A percentile compares a stretch with the other conserved stretches of the same genome.
Conservation (phyloP, 2,113 vertebrate species). For the Cyprichromis sp. region DNA sequence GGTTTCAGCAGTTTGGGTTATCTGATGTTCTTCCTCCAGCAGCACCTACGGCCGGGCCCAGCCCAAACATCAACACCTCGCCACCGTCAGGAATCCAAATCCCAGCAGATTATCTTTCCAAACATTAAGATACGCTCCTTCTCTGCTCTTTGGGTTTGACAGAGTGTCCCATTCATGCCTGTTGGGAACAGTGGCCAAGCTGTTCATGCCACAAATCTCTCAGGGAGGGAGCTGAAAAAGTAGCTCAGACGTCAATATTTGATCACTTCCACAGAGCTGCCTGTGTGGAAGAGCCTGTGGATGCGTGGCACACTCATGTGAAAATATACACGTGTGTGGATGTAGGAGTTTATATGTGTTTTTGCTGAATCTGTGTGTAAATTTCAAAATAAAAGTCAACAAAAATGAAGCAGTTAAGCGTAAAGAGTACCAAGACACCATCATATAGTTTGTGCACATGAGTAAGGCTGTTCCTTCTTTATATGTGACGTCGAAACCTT, state of each 20-base stretch:
- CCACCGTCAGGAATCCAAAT: constrained; percentile 50
- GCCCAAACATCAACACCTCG: constrained; percentile 63
- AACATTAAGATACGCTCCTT: constrained; percentile 52
- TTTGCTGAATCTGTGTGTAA: not conserved
- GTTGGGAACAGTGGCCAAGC: constrained; percentile 58
- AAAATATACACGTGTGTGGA: not conserved
- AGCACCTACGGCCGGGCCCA: constrained; percentile 15
- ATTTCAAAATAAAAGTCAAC: not conserved
- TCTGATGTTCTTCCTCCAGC: constrained; percentile 49
- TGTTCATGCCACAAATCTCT: constrained; percentile 41
- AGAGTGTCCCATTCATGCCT: constrained; percentile 59
- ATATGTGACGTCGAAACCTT: not conserved
- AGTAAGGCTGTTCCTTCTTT: not conserved
- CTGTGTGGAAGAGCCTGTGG: constrained; percentile 7
- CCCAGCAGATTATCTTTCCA: constrained; percentile 63
- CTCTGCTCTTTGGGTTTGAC: constrained; percentile 21
- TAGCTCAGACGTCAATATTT: constrained; percentile 15
- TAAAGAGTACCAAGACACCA: not conserved
- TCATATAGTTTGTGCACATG: not conserved
- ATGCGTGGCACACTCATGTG: not conserved
- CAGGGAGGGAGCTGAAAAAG: constrained; percentile 10
- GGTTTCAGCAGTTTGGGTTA: constrained; percentile 42
- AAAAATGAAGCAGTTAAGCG: not conserved
- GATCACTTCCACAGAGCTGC: constrained; percentile 31
- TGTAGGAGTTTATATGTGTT: not conserved